Percentiles rank a stretch among this genome's conserved stretches.
phyloP scores from a whole-genome alignment of 2,797 vertebrate species.

The Poecile montanus region DNA sequence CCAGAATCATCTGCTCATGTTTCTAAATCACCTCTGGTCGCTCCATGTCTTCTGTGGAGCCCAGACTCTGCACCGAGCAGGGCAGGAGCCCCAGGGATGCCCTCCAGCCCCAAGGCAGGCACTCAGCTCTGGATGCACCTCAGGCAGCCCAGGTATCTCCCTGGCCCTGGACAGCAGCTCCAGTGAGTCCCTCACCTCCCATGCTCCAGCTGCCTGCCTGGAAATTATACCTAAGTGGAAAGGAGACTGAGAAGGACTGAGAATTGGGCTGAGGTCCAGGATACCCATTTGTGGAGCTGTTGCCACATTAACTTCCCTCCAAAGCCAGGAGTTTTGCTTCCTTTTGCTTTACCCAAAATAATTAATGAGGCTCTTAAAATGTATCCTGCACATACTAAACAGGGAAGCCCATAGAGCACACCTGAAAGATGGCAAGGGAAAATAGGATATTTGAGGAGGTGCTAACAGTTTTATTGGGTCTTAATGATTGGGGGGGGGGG shows the following conservation, averaged over 20 bases:
- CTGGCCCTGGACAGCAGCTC: neutral
- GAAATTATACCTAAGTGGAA: neutral
- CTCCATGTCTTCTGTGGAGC: neutral
- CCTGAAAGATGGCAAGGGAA: conserved; percentile 1
- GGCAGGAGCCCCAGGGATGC: neutral
- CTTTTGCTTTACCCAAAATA: neutral
- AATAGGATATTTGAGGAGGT: conserved; percentile 9
- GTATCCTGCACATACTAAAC: neutral
- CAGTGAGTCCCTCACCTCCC: fast-evolving
- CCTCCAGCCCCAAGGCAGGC: neutral
- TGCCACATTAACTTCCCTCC: neutral
- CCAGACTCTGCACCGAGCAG: neutral
- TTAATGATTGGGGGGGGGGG: neutral
- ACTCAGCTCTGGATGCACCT: fast-evolving
- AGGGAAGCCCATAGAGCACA: neutral
- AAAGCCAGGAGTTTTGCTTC: neutral
- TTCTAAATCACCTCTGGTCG: neutral
- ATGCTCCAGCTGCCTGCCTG: fast-evolving
- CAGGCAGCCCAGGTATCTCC: neutral
- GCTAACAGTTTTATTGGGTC: conserved; percentile 37
- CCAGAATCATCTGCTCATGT: neutral
- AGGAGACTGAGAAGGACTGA: neutral
- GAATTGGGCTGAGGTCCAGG: neutral
- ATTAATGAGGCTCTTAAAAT: neutral
- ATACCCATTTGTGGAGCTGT: neutral